Evolutionary conservation across 2,113 vertebrate species (phyloP), one percentile per base, ranked within the genome.

Genomic region (Nycticebus coucang): DNA sequence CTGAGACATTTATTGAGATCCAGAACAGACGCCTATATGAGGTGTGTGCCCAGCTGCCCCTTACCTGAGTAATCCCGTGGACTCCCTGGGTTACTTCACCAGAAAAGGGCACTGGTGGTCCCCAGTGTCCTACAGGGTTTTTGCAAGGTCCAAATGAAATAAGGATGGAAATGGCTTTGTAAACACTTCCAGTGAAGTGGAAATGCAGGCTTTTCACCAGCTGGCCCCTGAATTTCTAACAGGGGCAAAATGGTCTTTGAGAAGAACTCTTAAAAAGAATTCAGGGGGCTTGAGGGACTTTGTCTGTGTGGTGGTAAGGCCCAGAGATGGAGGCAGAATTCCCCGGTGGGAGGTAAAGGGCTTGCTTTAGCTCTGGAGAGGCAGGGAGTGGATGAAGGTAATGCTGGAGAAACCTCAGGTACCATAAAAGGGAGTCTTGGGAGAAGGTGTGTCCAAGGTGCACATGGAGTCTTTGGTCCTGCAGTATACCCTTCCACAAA

Each of bases 171-270:
- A 4, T 7, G 18, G 50, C 28, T 60, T 60, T 1, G 13, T 26
- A 2, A 8, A 28, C 35, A 26, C 14, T 4, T 45, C 2, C 0
- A 0, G 2, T 5, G 53, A 26, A 24, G 13, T 24, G 15, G 64
- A 30, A 37, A 6, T 1, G 0, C 0, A 5, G 10, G 1, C 1
- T 35, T 92, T 57, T 28, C 24, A 13, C 0, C 18, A 9, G 68
- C 26, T 15, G 35, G 17, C 7, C n/a, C 57, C 22, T 10, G 5
- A 53, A 8, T 28, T 74, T 19, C 50, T 26, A 2, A 6, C 4
- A 13, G 45, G 57, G 59, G 59, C 50, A 88, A 26, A 26, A 5
- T 5, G 24, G 1, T 4, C 64, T 79, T 41, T 5, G 30, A 26
- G 5, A n/a, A 7, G 33, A 18, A 5, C 53, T 41, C n/a, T 14